Conservation (phyloP, 1,140 invertebrate species). For the Drosophila tristis region DNA sequence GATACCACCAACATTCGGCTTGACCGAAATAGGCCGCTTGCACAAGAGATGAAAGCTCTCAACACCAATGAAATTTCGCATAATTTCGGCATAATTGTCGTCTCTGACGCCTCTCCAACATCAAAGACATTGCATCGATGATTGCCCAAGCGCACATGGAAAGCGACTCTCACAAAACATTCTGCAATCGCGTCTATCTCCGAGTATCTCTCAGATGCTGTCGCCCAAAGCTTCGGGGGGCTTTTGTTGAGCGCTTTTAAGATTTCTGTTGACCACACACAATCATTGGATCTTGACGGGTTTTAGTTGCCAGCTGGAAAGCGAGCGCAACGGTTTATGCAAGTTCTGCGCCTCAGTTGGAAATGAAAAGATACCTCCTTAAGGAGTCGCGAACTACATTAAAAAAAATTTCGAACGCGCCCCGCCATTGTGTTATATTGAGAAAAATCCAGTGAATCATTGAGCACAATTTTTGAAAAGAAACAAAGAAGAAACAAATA, state of each 20-base stretch:
- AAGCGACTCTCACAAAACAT: slow-evolving; percentile 6
- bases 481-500: background rate
- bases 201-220: slow-evolving; percentile 23
- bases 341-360: slow-evolving; percentile 28
- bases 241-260: slow-evolving; percentile 48
- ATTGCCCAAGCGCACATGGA: slow-evolving; percentile 22
- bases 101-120: slow-evolving; percentile 2
- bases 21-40: slow-evolving; percentile 46
- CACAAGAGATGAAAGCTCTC: slow-evolving; percentile 60
- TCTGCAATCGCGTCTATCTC: slow-evolving; percentile 31
- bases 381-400: slow-evolving; percentile 16
- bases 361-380: slow-evolving; percentile 15
- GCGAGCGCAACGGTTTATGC: slow-evolving; percentile 59
- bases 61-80: slow-evolving; percentile 62
- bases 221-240: slow-evolving; percentile 15
- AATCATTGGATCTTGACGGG: slow-evolving; percentile 11
- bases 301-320: slow-evolving; percentile 63
- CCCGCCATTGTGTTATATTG: background rate
- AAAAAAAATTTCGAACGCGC: slow-evolving; percentile 10
- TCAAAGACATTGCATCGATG: no score
- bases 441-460: background rate
- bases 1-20: slow-evolving; percentile 28
- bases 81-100: slow-evolving; percentile 56
- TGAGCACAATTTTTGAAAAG: background rate
- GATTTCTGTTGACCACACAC: slow-evolving; percentile 16